A percentile compares a stretch with the other conserved stretches of the same genome.
Conservation (phyloP, 2,797 vertebrate species). For the Chaenodraco wilsoni region DNA sequence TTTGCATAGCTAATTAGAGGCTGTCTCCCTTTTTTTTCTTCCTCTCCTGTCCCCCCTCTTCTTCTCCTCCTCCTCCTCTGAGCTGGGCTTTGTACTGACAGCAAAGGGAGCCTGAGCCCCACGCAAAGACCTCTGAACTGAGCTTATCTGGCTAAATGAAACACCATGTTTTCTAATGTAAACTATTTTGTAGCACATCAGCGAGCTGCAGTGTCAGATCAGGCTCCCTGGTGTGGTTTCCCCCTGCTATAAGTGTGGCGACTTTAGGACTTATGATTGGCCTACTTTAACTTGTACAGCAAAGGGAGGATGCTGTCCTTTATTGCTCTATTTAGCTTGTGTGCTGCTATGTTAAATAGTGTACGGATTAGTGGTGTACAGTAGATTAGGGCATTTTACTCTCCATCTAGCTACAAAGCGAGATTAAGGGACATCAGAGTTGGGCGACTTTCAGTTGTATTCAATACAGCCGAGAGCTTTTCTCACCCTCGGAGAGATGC, state of each 20-base stretch:
- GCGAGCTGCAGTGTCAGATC: conserved; percentile 61
- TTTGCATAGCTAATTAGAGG: conserved; percentile 86
- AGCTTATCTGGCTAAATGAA: conserved; percentile 82
- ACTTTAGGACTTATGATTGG: conserved; percentile 40
- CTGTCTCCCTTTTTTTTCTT: conserved; percentile 42
- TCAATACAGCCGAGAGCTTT: conserved; percentile 3
- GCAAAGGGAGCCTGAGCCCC: conserved; percentile 74
- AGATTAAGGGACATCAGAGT: conserved; percentile 46
- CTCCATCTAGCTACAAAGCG: conserved; percentile 21
- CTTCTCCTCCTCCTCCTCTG: conserved; percentile 53
- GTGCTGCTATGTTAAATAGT: conserved; percentile 23
- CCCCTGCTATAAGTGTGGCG: not conserved
- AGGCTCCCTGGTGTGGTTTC: conserved; percentile 22
- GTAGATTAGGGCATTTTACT: conserved; percentile 48
- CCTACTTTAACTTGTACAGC: conserved; percentile 64
- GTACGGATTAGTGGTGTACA: conserved; percentile 54
- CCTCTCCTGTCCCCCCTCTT: conserved; percentile 11
- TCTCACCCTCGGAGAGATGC: not conserved
- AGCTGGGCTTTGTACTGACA: conserved; percentile 83
- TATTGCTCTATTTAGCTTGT: conserved; percentile 39
- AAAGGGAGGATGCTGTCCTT: conserved; percentile 50
- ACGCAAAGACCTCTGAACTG: conserved; percentile 75
- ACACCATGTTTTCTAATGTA: conserved; percentile 73
- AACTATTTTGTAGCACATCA: conserved; percentile 70
- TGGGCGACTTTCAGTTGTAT: conserved; percentile 4